Base-by-base conservation (phyloP, 2,797 vertebrate genomes). In the Pygocentrus nattereri region DNA sequence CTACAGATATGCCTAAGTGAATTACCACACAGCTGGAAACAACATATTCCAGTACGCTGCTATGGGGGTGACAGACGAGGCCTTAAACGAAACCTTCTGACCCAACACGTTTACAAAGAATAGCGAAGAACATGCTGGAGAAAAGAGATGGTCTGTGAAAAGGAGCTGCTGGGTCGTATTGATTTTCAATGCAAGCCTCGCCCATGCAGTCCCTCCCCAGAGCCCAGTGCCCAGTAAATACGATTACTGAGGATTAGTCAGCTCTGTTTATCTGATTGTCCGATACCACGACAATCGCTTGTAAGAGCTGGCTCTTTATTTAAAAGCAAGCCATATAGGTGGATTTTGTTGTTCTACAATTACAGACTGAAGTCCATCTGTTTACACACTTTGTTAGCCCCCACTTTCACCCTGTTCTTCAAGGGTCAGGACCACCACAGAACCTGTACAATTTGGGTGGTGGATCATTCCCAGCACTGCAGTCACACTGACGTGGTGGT, bases 101-200 rank as follows among this genome's bases (percentile, higher is more conserved):
- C 4, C 4, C 8, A 10, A 44, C 41, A 44, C 4, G 12, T 12
- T 50, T 34, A 34, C 27, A 64, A 41, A 41, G 31, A 44, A 10
- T n/a, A n/a, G 8, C 21, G 19, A 11, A 41, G 54, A 56, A 56
- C 19, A 6, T 56, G 41, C 64, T 41, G 31, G 16, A 47, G 34
- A n/a, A 19, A 58, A 54, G 58, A 61, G 58, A 4, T 15, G 13
- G 23, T 16, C 21, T 12, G 2, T 58, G 21, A 68, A 13, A n/a
- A 19, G 65, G 3, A 38, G 21, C 38, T 68, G 34, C 19, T 68
- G 34, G 49, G 2, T 72, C 49, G 1, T 54, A 30, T 72, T 31
- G 69, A 79, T 79, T 62, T 79, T 72, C 56, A 30, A 59, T n/a
- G 27, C 52, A 61, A 21, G 56, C 78, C 78, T 79, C 78, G 68